Evolutionary conservation across 2,113 vertebrate genomes (phyloP), one percentile per base, ranked within the genome.

Genomic region (Pantherophis guttatus): DNA sequence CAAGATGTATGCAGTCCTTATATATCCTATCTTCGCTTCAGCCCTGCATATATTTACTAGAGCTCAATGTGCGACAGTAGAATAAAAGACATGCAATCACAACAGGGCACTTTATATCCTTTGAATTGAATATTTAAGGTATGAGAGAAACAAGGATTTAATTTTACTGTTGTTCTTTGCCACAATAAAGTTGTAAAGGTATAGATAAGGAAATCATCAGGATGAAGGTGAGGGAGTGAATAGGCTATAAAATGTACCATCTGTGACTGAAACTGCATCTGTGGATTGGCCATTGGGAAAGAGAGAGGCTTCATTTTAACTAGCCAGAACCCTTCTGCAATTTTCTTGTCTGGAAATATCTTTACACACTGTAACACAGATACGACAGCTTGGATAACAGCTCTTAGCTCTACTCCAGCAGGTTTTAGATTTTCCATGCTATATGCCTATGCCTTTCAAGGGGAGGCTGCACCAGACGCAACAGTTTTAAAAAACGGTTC

Each of bases 371-470:
- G 95, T 95, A 97, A 95, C 95, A 96, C 90, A 97, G 95, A 97
- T 97, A 95, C 97, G 97, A 98, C 97, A 98, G 96, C 95, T 96
- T 97, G 96, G 95, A 97, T 98, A 97, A 96, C 92, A 97, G 94
- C 90, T 39, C 97, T 98, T 96, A 97, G 94, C 96, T 96, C 91
- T 96, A 97, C 95, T 97, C 94, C 93, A 96, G 94, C 95, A 97
- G 97, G 94, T 97, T 97, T 97, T 97, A 95, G 91, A 96, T 97
- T 97, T 97, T 97, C 95, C 94, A 94, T 96, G 93, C 95, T 97
- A 92, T 96, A 92, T 93, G 95, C 94, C 95, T 95, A 96, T 96
- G 94, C 95, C 95, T 98, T 97, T 98, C 96, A 97, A 93, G 97
- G 94, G 96, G 93, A 96, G 96, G 96, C 95, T 96, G 92, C 95